Base-by-base conservation (phyloP, 2,797 vertebrate species). In the Sylvilagus floridanus region DNA sequence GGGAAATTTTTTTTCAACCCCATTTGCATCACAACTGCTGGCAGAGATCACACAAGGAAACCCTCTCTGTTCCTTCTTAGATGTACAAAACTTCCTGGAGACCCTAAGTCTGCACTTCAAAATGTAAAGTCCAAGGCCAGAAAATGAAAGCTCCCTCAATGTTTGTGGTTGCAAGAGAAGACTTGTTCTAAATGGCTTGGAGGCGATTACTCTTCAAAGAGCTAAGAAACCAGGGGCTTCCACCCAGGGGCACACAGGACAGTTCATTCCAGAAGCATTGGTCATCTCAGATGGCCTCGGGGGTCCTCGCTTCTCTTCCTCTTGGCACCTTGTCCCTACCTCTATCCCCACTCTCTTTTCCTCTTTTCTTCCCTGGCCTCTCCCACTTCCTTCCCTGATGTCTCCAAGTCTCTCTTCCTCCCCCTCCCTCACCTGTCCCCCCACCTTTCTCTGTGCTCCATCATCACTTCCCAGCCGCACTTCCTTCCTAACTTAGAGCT, bases 91-190 rank as follows among this genome's bases (percentile, higher is more conserved):
- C 28, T 71, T 86, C 65, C 54, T 54, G 54, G 12, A 94, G 77
- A 92, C 93, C 87, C 91, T 69, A 79, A 92, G 79, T 66, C 24
- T 95, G 62, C 4, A 35, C 60, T 79, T 87, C 71, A 50, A 32
- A 65, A 83, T 89, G 86, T 63, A 22, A 71, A 42, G 54, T 52
- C 66, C 62, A 65, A 83, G 71, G 47, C n/a, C 92, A 68, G 35
- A 90, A 75, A 91, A 73, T 77, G 60, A 86, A 92, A 68, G 42
- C 52, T 16, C 1, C 7, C 32, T 90, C 2, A 11, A 60, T 75
- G 2, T 73, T 86, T 47, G 79, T 73, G 62, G 42, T 65, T 82
- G 50, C 57, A 75, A 81, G 28, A 19, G 63, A 32, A 86, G 63
- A 13, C 30, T 32, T 63, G 26, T 57, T 76, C n/a, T 13, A 60